Evolutionary conservation across 1,140 invertebrate species (phyloP).

Genomic region (Heliothis virescens): DNA sequence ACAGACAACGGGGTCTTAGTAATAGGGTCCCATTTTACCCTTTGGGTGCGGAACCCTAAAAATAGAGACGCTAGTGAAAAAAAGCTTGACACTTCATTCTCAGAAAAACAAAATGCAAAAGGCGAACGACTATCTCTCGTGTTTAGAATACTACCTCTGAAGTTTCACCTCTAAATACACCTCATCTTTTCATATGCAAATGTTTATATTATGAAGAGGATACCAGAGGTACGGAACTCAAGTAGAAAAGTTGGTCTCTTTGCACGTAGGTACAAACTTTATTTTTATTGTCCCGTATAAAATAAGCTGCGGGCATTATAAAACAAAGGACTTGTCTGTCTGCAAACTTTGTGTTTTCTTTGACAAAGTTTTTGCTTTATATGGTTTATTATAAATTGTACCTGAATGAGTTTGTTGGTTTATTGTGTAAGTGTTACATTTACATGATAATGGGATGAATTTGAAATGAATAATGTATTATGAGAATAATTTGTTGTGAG

Average conservation of each 20-base stretch:
- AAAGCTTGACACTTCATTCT: too few species aligned
- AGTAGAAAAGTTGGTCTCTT: slow-evolving; percentile 35
- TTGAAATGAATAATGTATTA: too few species aligned
- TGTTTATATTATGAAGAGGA: slow-evolving; percentile 39
- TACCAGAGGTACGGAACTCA: not conserved
- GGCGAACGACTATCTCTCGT: not conserved
- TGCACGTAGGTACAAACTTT: slow-evolving; percentile 11
- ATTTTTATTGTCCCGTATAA: slow-evolving; percentile 28
- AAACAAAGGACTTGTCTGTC: slow-evolving; percentile 22
- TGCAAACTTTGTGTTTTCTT: slow-evolving; percentile 35
- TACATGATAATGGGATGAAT: not conserved
- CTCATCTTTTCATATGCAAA: slow-evolving; percentile 45
- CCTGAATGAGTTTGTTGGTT: slow-evolving; percentile 10
- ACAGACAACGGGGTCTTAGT: too few species aligned
- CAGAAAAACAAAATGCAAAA: not conserved
- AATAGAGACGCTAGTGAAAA: too few species aligned
- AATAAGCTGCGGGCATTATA: slow-evolving; percentile 24
- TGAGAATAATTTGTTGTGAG: too few species aligned
- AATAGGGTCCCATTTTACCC: too few species aligned
- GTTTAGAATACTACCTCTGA: slow-evolving; percentile 4
- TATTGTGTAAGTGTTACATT: slow-evolving; percentile 11
- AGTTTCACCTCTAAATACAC: slow-evolving; percentile 26
- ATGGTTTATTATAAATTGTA: slow-evolving; percentile 9
- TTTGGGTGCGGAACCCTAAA: too few species aligned
- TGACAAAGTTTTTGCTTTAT: slow-evolving; percentile 14